Conservation (phyloP, 2,113 vertebrate species). For the Phaetusa simplex region DNA sequence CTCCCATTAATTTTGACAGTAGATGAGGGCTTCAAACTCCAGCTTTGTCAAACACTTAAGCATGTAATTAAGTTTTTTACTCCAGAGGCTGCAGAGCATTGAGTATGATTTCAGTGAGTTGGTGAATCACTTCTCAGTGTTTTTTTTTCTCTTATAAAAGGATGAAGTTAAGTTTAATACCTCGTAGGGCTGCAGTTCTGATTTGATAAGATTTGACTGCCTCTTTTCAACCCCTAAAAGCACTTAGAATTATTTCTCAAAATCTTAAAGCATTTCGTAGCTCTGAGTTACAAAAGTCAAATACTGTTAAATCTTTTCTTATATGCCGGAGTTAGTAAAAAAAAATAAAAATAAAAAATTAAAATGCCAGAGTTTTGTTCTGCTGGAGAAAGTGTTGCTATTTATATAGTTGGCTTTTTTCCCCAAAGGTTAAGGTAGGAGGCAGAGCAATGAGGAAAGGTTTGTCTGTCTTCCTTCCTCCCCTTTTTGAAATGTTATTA, state of each 20-base stretch:
- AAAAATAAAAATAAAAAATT: background rate
- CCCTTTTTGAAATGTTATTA: background rate
- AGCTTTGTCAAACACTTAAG: background rate
- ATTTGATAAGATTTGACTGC: background rate
- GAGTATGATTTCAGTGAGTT: background rate
- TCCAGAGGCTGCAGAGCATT: background rate
- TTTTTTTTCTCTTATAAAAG: background rate
- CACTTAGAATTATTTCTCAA: background rate
- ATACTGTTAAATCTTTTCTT: background rate
- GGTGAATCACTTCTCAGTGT: background rate
- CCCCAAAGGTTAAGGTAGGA: constrained; percentile 5
- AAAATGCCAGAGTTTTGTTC: background rate
- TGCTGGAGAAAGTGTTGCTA: constrained; percentile 3
- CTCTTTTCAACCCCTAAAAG: background rate
- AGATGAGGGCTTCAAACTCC: background rate
- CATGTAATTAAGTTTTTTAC: background rate
- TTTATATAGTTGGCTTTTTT: background rate
- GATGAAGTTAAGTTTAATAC: background rate
- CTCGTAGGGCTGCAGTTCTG: background rate
- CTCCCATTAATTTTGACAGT: background rate
- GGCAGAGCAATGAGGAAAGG: background rate
- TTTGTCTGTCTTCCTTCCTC: background rate
- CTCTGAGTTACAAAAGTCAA: constrained; percentile 29
- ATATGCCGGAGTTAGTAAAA: background rate
- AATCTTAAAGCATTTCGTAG: background rate